These are phyloP conservation scores for Anarrhichthys ocellatus DNA, from an alignment of 2,113 vertebrate species.

Conservation along the genomic window DNA sequence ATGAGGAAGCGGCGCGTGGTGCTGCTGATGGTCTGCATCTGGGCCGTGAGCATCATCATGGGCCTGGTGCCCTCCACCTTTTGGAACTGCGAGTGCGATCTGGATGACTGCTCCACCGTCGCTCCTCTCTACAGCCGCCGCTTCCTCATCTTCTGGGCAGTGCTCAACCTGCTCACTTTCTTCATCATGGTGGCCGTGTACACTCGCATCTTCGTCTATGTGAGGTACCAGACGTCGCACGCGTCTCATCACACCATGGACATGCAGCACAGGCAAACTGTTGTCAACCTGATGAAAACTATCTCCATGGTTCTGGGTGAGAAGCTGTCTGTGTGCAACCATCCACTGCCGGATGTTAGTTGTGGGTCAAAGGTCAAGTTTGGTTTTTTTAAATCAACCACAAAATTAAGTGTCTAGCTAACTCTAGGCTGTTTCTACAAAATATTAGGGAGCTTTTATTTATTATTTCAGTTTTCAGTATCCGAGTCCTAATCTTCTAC, in stretches of 20 bases:
- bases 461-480: not conserved
- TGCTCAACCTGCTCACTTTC: constrained; percentile 92
- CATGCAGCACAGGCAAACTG: constrained; percentile 83
- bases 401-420: not conserved
- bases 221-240: constrained; percentile 82
- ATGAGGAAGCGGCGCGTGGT: constrained; percentile 87
- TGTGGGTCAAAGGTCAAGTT: constrained; percentile 8
- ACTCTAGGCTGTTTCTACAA: not conserved
- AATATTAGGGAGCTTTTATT: not conserved
- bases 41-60: constrained; percentile 86
- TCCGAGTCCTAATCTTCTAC: not conserved
- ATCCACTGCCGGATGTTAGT: not conserved
- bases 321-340: constrained; percentile 32
- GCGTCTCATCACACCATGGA: constrained; percentile 85
- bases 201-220: constrained; percentile 89
- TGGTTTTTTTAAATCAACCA: not conserved
- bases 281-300: constrained; percentile 92
- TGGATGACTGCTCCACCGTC: constrained; percentile 86
- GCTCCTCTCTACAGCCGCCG: constrained; percentile 91
- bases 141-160: constrained; percentile 93
- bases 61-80: constrained; percentile 90
- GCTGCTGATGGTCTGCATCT: constrained; percentile 90
- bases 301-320: constrained; percentile 93
- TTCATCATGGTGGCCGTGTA: constrained; percentile 91
- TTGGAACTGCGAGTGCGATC: constrained; percentile 92